Percentiles rank a stretch among this genome's conserved stretches.
Conservation (phyloP, 2,888 invertebrate genomes). For the Rhagonycha lutea region DNA sequence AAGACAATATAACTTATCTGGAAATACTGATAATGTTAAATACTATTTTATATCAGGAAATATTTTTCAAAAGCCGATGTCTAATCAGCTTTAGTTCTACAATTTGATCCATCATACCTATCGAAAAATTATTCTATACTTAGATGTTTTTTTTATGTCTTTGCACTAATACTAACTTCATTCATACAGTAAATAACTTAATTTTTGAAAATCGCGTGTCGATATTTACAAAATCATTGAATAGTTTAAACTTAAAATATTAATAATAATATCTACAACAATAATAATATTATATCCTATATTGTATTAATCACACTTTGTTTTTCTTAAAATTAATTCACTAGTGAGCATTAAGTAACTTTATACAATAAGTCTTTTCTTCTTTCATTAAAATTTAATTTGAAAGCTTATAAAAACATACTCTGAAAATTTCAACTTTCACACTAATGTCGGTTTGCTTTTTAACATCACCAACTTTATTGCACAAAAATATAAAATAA, state of each 20-base stretch:
- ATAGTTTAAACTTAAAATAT: conserved; percentile 37
- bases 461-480: conserved; percentile 22
- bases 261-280: conserved; percentile 49
- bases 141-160: conserved; percentile 40
- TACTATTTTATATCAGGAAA: conserved; percentile 26
- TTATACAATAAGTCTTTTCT: conserved; percentile 20
- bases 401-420: conserved; percentile 10
- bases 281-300: conserved; percentile 35
- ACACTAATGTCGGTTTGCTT: conserved; percentile 9
- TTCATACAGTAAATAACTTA: conserved; percentile 46
- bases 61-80: conserved; percentile 13
- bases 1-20: conserved; percentile 28
- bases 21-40: conserved; percentile 27
- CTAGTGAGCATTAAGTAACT: conserved; percentile 31
- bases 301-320: conserved; percentile 52
- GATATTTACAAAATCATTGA: conserved; percentile 50
- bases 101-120: conserved; percentile 22
- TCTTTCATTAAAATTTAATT: neutral
- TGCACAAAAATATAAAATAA: conserved; percentile 27
- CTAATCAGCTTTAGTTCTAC: conserved; percentile 21
- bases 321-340: conserved; percentile 40
- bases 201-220: conserved; percentile 40
- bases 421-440: conserved; percentile 16
- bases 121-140: conserved; percentile 34
- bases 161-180: conserved; percentile 44